A percentile compares a stretch with the other conserved stretches of the same genome.
Evolutionary conservation across 53 echinoderm and acorn worm genomes (phyloP).

Genomic region (Echinarachnius parma): DNA sequence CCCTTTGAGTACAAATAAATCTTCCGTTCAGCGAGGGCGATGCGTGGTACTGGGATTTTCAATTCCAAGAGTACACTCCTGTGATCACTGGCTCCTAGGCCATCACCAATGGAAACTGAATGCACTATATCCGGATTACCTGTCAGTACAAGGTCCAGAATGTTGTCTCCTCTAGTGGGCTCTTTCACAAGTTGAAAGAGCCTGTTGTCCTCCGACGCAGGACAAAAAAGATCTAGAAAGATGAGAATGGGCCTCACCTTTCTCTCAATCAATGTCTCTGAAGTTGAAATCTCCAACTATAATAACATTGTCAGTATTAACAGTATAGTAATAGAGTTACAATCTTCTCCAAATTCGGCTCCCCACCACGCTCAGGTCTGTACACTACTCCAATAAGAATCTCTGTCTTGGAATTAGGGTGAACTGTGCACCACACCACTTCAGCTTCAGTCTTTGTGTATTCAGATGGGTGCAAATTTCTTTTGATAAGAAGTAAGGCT

Average conservation of each 20-base stretch:
- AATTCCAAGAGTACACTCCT: conserved; percentile 6
- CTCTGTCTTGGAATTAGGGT: conserved; percentile 3
- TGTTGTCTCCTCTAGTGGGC: conserved; percentile 14
- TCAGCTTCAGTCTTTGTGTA: conserved; percentile 14
- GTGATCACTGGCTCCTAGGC: conserved; percentile 36
- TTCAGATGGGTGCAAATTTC: no score
- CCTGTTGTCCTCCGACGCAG: conserved; percentile 24
- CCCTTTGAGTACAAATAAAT: conserved; percentile 17
- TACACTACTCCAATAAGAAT: conserved; percentile 33
- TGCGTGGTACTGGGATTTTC: conserved; percentile 28
- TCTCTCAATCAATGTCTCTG: conserved; percentile 29
- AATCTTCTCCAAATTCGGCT: conserved; percentile 13
- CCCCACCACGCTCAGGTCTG: conserved; percentile 34
- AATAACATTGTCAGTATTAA: conserved; percentile 32
- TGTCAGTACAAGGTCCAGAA: conserved; percentile 23
- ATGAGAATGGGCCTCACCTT: conserved; percentile 3
- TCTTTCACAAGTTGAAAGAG: conserved; percentile 2
- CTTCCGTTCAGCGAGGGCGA: conserved; percentile 3
- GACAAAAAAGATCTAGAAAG: conserved; percentile 1
- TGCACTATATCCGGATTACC: conserved; percentile 21
- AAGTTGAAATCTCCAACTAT: conserved; percentile 53
- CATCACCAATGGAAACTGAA: not conserved
- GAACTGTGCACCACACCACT: conserved; percentile 12
- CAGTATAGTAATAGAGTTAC: conserved; percentile 2
- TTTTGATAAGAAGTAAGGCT: conserved; percentile 19